phyloP scores from a whole-genome alignment of 2,888 invertebrate genomes.

The Onchidella celtica region DNA sequence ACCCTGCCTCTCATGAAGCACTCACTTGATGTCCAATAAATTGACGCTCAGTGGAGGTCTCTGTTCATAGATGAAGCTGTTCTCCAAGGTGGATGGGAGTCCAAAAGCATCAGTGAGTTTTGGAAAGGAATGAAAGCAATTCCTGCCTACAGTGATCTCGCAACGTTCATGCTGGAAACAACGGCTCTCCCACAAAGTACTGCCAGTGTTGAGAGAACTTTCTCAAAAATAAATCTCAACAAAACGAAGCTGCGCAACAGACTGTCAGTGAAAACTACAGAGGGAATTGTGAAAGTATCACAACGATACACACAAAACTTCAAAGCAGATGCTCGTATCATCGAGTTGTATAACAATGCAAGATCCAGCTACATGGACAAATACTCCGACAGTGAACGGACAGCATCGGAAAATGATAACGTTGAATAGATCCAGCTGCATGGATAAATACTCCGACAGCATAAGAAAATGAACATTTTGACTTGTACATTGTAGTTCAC shows the following conservation, averaged over 20 bases:
- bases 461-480: no score
- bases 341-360: neutral
- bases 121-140: constrained; percentile 1
- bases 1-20: neutral
- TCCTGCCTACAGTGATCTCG: neutral
- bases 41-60: constrained; percentile 8
- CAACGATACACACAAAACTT: neutral
- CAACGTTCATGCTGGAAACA: neutral
- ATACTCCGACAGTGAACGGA: neutral
- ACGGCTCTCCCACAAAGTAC: constrained; percentile 4
- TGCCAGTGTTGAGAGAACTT: constrained; percentile 2
- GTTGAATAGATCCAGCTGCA: no score
- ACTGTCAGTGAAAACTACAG: constrained; percentile 7
- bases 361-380: neutral
- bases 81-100: neutral
- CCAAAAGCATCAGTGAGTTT: neutral
- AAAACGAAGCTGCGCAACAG: constrained; percentile 7
- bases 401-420: no score
- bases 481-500: no score
- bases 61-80: neutral
- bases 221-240: constrained; percentile 9
- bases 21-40: neutral
- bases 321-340: neutral
- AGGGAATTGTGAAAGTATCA: constrained; percentile 13
- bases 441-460: no score